Base-by-base conservation (phyloP, 2,888 invertebrate genomes). In the Meteorus colon region DNA sequence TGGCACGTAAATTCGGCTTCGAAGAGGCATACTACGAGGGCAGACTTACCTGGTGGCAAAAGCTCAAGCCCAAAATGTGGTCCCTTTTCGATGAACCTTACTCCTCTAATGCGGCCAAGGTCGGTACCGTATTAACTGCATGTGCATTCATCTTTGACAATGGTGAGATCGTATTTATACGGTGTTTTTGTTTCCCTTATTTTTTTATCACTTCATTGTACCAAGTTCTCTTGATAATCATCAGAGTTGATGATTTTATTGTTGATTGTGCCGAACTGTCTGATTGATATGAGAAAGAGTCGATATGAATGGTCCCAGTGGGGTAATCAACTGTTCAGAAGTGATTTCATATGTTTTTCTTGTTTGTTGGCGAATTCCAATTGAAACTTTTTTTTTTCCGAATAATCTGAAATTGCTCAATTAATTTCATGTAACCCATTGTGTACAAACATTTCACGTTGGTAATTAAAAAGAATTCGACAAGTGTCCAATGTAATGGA, bases 61-160 rank as follows among this genome's bases (percentile, higher is more conserved):
- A 95, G 87, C 93, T 96, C 88, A 98, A 99, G 90, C 99, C 98
- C 59, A 97, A 97, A 91, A 96, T 99, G 90, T 99, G 99, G 99
- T 98, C 98, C 51, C 92, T 99, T 77, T 99, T 99, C 90, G 99
- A 99, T 89, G 99, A 99, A 90, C 99, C 99, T 1, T 99, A 99
- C 90, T 99, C 98, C 87, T 99, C 99, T 74, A 96, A 96, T 87
- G 95, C 96, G 84, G 98, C 99, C 80, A 99, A 99, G 95, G 98
- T 98, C 91, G 88, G 90, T 85, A 81, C 68, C 68, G 31, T 59
- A 78, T 68, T 37, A 62, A 68, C 27, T 73, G 41, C 70, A 78
- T 37, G 45, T 8, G 19, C 55, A 55, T 55, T 69, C n/a, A 37
- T 60, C 45, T 37, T 24, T 41, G 41, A 45, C 27, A 14, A 14